These are phyloP conservation scores for Heliconius hewitsoni DNA, from an alignment of 1,140 invertebrate species.

Conservation along the genomic window DNA sequence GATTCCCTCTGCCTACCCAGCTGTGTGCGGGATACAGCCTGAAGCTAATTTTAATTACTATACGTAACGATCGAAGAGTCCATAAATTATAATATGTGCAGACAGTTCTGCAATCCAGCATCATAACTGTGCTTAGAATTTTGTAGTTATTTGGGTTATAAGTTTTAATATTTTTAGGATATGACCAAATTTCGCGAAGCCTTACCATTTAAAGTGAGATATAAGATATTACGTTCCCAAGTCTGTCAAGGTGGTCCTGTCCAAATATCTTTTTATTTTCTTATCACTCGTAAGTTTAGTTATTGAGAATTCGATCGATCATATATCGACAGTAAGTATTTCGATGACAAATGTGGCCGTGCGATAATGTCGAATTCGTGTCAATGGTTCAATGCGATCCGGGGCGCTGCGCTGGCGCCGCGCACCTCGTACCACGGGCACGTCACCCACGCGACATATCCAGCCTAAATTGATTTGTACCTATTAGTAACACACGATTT, in stretches of 20 bases:
- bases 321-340: constrained; percentile 55
- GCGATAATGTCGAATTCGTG: constrained; percentile 57
- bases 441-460: constrained; percentile 26
- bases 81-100: background rate
- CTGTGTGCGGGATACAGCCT: no score
- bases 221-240: constrained; percentile 34
- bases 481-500: constrained; percentile 15
- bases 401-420: constrained; percentile 21
- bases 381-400: constrained; percentile 60
- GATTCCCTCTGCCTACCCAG: no score
- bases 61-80: background rate
- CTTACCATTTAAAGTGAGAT: constrained; percentile 35
- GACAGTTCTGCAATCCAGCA: background rate
- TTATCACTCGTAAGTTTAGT: constrained; percentile 35
- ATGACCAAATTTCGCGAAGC: constrained; percentile 32
- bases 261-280: constrained; percentile 24
- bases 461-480: constrained; percentile 22
- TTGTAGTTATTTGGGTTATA: constrained; percentile 11
- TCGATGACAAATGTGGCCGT: constrained; percentile 52
- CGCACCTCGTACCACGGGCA: constrained; percentile 12
- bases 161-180: constrained; percentile 29
- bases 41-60: no score
- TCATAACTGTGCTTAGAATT: constrained; percentile 9
- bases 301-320: constrained; percentile 39
- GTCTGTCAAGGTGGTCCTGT: constrained; percentile 41